phyloP scores from a whole-genome alignment of 2,113 vertebrate genomes.

The Megaptera novaeangliae region DNA sequence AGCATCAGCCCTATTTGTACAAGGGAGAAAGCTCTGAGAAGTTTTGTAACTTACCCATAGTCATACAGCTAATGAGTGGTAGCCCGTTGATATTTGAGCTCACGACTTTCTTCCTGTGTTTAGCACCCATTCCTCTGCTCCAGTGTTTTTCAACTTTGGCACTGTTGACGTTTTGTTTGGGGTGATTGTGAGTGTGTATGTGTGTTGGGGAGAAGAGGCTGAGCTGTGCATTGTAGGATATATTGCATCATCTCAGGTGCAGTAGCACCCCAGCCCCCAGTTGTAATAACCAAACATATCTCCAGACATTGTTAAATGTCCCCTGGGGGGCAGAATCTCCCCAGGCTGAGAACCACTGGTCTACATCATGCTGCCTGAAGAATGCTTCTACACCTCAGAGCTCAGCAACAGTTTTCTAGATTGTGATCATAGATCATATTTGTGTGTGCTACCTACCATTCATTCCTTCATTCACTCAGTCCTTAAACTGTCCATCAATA shows the following conservation, averaged over 20 bases:
- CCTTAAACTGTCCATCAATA: rapidly evolving
- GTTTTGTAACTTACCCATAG: background rate
- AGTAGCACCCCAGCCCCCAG: too few relatives aligned
- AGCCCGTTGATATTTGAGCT: background rate
- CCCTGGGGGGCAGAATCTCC: background rate
- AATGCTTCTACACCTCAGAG: background rate
- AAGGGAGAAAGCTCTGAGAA: background rate
- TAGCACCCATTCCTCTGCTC: background rate
- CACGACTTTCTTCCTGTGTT: background rate
- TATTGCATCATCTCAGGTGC: background rate
- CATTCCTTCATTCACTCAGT: background rate
- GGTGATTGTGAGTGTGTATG: background rate
- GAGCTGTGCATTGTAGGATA: background rate
- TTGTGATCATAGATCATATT: background rate
- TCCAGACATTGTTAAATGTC: background rate
- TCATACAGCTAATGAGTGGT: background rate
- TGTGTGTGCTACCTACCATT: background rate
- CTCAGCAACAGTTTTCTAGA: background rate
- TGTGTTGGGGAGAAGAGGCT: background rate
- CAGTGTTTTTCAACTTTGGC: background rate
- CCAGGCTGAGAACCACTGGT: background rate
- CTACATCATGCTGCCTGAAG: background rate
- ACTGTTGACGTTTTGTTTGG: background rate
- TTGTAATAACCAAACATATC: background rate
- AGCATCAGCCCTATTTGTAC: background rate